Evolutionary conservation across 2,888 invertebrate genomes (phyloP).

Genomic region (Cryptocheilus praepositus): DNA sequence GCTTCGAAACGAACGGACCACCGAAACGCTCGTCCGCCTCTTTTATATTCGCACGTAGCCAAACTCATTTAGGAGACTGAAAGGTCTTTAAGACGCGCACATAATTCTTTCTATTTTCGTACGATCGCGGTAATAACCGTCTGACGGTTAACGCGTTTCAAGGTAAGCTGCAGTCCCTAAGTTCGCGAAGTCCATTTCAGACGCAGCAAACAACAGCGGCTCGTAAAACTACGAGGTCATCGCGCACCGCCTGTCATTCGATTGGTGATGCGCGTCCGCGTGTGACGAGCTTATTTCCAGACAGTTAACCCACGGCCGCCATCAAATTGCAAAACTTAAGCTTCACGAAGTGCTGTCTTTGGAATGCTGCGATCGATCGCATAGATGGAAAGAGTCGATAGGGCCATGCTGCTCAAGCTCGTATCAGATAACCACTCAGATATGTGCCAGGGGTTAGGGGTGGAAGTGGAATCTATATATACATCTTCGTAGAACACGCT

Average conservation of each 20-base stretch:
- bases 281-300: too few species aligned
- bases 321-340: conserved; percentile 45
- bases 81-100: background rate
- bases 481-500: conserved; percentile 51
- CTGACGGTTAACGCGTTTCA: background rate
- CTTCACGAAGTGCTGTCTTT: conserved; percentile 43
- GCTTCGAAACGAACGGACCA: too few species aligned
- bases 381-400: conserved; percentile 65
- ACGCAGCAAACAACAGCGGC: background rate
- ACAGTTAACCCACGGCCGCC: conserved; percentile 14
- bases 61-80: too few species aligned
- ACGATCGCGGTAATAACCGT: background rate
- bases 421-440: conserved; percentile 65
- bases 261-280: background rate
- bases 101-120: background rate
- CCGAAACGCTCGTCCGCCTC: too few species aligned
- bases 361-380: conserved; percentile 61
- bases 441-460: conserved; percentile 56
- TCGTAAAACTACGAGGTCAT: background rate
- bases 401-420: conserved; percentile 47
- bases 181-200: background rate
- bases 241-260: background rate
- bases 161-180: background rate
- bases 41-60: too few species aligned
- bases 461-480: conserved; percentile 53